A percentile compares a stretch with the other conserved stretches of the same genome.
These are phyloP conservation scores for Passer domesticus DNA, from an alignment of 2,113 vertebrate species.

Conservation along the genomic window DNA sequence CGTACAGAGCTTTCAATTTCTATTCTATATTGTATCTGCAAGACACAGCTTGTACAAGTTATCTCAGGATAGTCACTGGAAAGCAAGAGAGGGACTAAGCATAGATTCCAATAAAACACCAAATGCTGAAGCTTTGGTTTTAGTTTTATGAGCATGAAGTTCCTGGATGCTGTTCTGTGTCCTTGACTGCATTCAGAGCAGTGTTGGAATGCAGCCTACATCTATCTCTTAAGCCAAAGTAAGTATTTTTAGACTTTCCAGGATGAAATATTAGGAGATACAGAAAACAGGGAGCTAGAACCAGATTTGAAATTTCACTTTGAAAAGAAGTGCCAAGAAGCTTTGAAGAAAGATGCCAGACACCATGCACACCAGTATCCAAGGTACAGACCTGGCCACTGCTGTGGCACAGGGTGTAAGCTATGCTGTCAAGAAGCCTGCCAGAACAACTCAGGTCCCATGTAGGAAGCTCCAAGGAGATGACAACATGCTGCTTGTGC, in stretches of 20 bases:
- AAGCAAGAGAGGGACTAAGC: background rate
- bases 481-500: background rate
- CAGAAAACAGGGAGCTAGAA: background rate
- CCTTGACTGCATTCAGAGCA: background rate
- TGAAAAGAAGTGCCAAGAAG: background rate
- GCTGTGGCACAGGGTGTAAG: accelerated
- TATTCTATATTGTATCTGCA: background rate
- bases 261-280: background rate
- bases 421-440: background rate
- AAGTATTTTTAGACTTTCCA: conserved; percentile 20
- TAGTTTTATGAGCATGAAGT: background rate
- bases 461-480: background rate
- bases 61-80: background rate
- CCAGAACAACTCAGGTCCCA: accelerated
- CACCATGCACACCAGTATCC: accelerated
- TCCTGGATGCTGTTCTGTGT: background rate
- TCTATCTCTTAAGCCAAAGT: background rate
- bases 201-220: background rate
- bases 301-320: background rate
- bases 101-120: background rate
- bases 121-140: background rate
- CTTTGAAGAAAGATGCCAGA: background rate
- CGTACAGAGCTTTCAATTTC: background rate
- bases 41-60: background rate
- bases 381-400: accelerated